phyloP scores from a whole-genome alignment of 2,888 invertebrate species.

The Chymomyza caudatula region DNA sequence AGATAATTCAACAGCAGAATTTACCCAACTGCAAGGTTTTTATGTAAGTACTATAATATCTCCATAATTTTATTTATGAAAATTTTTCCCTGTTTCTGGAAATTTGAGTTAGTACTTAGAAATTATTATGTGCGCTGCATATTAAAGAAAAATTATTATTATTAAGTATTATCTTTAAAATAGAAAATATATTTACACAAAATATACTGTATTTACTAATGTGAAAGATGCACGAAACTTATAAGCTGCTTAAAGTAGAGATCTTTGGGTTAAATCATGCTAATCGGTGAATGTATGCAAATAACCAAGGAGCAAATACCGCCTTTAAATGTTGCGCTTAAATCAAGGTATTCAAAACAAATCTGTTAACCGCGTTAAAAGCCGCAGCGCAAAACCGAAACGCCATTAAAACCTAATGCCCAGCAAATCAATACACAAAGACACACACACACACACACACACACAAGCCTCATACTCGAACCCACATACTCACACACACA shows the following conservation, averaged over 20 bases:
- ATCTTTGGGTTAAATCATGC: neutral
- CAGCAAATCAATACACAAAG: neutral
- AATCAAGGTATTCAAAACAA: neutral
- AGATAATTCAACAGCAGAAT: no score
- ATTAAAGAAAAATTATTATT: no score
- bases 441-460: neutral
- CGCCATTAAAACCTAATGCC: slow-evolving; percentile 17
- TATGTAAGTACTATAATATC: no score
- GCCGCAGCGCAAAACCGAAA: slow-evolving; percentile 3
- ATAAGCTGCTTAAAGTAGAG: neutral
- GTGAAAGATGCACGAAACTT: no score
- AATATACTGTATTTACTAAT: no score
- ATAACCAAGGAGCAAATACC: neutral
- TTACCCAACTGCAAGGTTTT: no score
- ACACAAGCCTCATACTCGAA: neutral
- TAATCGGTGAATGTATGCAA: neutral
- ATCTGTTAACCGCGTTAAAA: neutral
- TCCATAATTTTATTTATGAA: no score
- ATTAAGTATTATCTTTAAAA: no score
- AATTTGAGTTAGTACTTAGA: no score
- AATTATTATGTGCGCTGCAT: no score
- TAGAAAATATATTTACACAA: no score
- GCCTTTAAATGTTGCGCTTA: neutral
- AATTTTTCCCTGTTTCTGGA: no score
- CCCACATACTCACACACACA: neutral